Evolutionary conservation across 2,888 invertebrate species (phyloP).

Genomic region (Aricia artaxerxes): DNA sequence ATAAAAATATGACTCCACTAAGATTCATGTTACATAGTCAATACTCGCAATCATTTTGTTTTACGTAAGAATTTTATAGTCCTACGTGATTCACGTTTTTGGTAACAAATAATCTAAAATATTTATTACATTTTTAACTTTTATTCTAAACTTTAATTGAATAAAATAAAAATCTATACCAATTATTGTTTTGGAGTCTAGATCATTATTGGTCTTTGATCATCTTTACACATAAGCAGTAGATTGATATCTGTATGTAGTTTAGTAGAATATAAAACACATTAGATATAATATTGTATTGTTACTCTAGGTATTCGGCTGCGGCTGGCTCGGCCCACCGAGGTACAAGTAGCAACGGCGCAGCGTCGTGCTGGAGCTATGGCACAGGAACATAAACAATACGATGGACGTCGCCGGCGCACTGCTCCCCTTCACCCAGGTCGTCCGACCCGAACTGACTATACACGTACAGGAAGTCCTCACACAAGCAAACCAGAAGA

Average conservation of each 20-base stretch:
- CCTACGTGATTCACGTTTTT: not conserved
- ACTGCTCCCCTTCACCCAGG: slow-evolving; percentile 70
- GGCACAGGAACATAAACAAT: slow-evolving; percentile 79
- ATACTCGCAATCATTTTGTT: not conserved
- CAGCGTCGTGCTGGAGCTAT: slow-evolving; percentile 78
- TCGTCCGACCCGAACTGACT: slow-evolving; percentile 70
- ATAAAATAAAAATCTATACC: too few species aligned
- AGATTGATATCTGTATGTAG: not conserved
- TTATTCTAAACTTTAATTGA: too few species aligned
- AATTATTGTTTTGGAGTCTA: too few species aligned
- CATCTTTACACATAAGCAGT: too few species aligned
- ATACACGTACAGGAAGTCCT: slow-evolving; percentile 72
- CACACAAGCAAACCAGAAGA: slow-evolving; percentile 62
- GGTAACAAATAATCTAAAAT: not conserved
- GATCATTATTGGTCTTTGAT: too few species aligned
- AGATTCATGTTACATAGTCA: not conserved
- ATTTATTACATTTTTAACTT: too few species aligned
- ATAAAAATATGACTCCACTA: not conserved
- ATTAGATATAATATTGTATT: not conserved
- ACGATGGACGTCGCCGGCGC: slow-evolving; percentile 78
- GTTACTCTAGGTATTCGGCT: slow-evolving; percentile 81
- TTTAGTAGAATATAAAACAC: not conserved
- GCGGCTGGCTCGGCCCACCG: slow-evolving; percentile 84
- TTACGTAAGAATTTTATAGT: not conserved
- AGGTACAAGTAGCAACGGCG: slow-evolving; percentile 84